Percentiles rank a stretch among this genome's conserved stretches.
Evolutionary conservation across 1,140 invertebrate species (phyloP).

Genomic region (Schlechtendalia chinensis): DNA sequence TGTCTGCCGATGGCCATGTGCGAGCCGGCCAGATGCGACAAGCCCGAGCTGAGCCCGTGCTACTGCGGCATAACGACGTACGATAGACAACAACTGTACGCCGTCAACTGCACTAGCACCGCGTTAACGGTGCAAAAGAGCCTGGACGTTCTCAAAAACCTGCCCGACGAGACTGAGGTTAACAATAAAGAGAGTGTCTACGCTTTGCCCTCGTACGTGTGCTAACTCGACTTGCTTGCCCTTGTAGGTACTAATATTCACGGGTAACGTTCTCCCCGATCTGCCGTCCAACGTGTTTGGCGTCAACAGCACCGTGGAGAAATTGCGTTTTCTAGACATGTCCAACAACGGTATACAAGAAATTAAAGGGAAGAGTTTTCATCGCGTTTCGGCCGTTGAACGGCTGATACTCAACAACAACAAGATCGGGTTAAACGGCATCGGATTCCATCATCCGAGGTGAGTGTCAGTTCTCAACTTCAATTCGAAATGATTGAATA

Average conservation of each 20-base stretch:
- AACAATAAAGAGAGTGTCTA: too few relatives aligned
- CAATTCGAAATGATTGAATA: too few relatives aligned
- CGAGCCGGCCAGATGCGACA: background rate
- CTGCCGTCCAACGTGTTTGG: slow-evolving; percentile 75
- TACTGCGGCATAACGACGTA: slow-evolving; percentile 61
- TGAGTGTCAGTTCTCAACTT: slow-evolving; percentile 17
- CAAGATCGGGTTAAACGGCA: slow-evolving; percentile 64
- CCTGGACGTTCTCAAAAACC: slow-evolving; percentile 59
- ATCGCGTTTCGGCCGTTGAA: slow-evolving; percentile 70
- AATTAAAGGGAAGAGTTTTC: slow-evolving; percentile 75
- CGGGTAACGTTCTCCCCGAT: slow-evolving; percentile 67
- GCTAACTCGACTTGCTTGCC: too few relatives aligned
- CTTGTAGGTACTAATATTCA: slow-evolving; percentile 74
- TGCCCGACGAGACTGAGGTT: slow-evolving; percentile 68
- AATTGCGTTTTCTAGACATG: slow-evolving; percentile 72
- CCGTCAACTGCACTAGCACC: slow-evolving; percentile 73
- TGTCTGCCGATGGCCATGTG: slow-evolving; percentile 3
- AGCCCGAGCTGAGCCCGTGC: slow-evolving; percentile 55
- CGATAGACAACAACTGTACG: slow-evolving; percentile 60
- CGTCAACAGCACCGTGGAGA: slow-evolving; percentile 59
- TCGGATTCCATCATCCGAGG: slow-evolving; percentile 66
- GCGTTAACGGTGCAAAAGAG: slow-evolving; percentile 61
- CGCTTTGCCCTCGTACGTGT: too few relatives aligned
- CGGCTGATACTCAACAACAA: slow-evolving; percentile 76
- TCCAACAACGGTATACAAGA: slow-evolving; percentile 72